Percentiles rank a stretch among this genome's conserved stretches.
phyloP scores from a whole-genome alignment of 2,888 invertebrate genomes.

The Apoda limacodes region DNA sequence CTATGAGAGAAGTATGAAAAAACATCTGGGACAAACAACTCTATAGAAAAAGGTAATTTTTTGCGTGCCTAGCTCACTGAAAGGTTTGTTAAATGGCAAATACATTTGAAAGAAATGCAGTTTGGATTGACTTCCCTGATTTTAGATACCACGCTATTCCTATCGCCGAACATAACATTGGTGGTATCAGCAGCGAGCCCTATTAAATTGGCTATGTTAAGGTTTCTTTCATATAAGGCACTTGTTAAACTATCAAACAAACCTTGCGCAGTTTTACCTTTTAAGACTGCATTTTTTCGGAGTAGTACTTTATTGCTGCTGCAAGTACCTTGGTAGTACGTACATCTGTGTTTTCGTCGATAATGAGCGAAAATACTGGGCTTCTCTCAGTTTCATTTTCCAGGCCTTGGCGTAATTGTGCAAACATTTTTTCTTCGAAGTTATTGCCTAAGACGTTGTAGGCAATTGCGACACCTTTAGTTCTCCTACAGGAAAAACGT shows the following conservation, averaged over 20 bases:
- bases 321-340: slow-evolving; percentile 10
- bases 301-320: slow-evolving; percentile 10
- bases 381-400: slow-evolving; percentile 6
- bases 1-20: slow-evolving; percentile 6
- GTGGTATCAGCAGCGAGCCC: too few relatives aligned
- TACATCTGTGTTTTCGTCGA: slow-evolving; percentile 14
- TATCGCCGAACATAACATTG: too few relatives aligned
- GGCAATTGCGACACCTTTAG: slow-evolving; percentile 4
- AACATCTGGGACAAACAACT: slow-evolving; percentile 5
- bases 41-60: slow-evolving; percentile 8
- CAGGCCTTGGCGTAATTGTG: slow-evolving; percentile 5
- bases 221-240: slow-evolving; percentile 4
- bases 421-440: slow-evolving; percentile 6
- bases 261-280: not conserved
- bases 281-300: slow-evolving; percentile 2
- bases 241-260: slow-evolving; percentile 3
- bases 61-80: slow-evolving; percentile 7
- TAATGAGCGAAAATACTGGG: slow-evolving; percentile 8
- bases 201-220: too few relatives aligned
- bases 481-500: slow-evolving; percentile 7
- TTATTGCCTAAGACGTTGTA: slow-evolving; percentile 6
- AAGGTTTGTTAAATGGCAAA: too few relatives aligned
- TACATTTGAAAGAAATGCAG: too few relatives aligned
- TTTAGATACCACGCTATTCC: too few relatives aligned
- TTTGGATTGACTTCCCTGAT: too few relatives aligned